These are phyloP conservation scores for Aproaerema taeniolella DNA, from an alignment of 2,888 invertebrate species.

Conservation along the genomic window DNA sequence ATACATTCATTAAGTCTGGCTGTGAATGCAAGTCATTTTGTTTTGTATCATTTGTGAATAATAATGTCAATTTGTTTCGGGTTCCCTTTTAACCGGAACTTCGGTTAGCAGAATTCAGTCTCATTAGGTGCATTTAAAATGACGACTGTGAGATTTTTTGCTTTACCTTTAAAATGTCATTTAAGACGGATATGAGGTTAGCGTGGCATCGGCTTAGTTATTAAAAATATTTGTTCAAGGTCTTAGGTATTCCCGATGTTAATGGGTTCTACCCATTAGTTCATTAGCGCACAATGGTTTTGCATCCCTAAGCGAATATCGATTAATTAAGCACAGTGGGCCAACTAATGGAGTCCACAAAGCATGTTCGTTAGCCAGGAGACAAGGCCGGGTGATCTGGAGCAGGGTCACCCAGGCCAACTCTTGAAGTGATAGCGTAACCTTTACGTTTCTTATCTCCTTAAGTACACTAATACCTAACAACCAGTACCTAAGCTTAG, in stretches of 20 bases:
- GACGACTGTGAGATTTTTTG: slow-evolving; percentile 3
- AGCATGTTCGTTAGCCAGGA: slow-evolving; percentile 40
- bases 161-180: no score
- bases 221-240: no score
- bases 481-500: no score
- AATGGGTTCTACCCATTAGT: slow-evolving; percentile 7
- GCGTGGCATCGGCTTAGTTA: no score
- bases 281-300: slow-evolving; percentile 21
- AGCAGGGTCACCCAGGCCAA: slow-evolving; percentile 64
- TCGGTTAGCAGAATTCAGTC: no score
- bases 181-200: slow-evolving; percentile 2
- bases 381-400: slow-evolving; percentile 63
- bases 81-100: slow-evolving; percentile 1
- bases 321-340: slow-evolving; percentile 52
- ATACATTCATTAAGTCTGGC: no score
- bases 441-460: slow-evolving; percentile 37
- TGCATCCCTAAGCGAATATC: slow-evolving; percentile 42
- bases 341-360: slow-evolving; percentile 42
- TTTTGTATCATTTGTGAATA: no score
- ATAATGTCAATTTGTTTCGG: no score
- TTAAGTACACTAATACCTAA: no score
- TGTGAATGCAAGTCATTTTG: no score
- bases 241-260: neutral
- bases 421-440: slow-evolving; percentile 68
- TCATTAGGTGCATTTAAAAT: slow-evolving; percentile 3